Evolutionary conservation across 2,888 invertebrate species (phyloP).

Genomic region (Tridacna crocea): DNA sequence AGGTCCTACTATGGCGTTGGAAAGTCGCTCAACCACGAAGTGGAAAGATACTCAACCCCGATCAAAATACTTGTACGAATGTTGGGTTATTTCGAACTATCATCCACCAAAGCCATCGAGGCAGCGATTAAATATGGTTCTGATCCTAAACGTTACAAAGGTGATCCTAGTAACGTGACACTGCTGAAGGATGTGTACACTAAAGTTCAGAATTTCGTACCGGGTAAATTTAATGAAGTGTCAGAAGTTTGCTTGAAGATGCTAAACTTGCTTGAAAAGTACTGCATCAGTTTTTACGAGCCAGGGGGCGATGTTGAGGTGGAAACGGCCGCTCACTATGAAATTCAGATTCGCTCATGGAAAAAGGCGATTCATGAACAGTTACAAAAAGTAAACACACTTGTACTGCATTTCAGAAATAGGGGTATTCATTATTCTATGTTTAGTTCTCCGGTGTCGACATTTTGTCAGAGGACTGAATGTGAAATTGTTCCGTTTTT

Average conservation of each 20-base stretch:
- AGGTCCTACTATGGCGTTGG: constrained; percentile 75
- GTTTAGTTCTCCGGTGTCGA: constrained; percentile 68
- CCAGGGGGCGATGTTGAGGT: constrained; percentile 70
- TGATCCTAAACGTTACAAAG: constrained; percentile 71
- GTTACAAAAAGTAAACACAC: constrained; percentile 63
- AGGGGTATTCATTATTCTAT: constrained; percentile 65
- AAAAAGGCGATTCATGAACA: constrained; percentile 61
- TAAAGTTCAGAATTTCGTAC: constrained; percentile 74
- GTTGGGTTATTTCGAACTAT: constrained; percentile 70
- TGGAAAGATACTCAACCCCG: constrained; percentile 67
- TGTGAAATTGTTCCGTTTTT: constrained; percentile 76
- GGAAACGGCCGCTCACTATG: constrained; percentile 78
- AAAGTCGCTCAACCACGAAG: constrained; percentile 69
- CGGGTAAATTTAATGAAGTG: constrained; percentile 68
- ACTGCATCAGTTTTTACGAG: constrained; percentile 80
- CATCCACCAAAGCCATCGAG: constrained; percentile 70
- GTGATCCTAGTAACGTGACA: constrained; percentile 67
- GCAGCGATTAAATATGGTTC: constrained; percentile 68
- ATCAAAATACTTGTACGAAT: constrained; percentile 72
- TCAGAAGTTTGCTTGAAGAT: constrained; percentile 68
- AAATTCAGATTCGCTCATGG: constrained; percentile 72
- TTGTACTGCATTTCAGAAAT: constrained; percentile 69
- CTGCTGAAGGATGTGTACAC: constrained; percentile 72
- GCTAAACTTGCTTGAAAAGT: constrained; percentile 72
- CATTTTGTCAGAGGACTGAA: constrained; percentile 71